Evolutionary conservation across 1,140 invertebrate species (phyloP).

Genomic region (Luehdorfia chinensis): DNA sequence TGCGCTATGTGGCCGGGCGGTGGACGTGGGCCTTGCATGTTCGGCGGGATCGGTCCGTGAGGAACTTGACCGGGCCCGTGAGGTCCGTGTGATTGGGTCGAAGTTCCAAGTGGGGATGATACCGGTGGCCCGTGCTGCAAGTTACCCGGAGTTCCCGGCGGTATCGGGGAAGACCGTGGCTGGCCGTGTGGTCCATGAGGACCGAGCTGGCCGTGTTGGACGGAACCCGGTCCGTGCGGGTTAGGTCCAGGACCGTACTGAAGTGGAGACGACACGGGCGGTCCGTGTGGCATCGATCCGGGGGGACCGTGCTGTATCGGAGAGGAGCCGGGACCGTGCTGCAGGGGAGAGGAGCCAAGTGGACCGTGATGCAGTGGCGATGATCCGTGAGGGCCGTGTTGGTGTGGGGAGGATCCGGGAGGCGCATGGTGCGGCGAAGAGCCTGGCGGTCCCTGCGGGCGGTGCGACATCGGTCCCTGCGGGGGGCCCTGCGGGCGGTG

Average conservation of each 20-base stretch:
- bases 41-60: constrained; percentile 14
- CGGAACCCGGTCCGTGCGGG: constrained; percentile 12
- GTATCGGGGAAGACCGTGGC: background rate
- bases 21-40: constrained; percentile 2
- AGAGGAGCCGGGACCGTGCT: constrained; percentile 16
- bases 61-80: constrained; percentile 7
- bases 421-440: constrained; percentile 1
- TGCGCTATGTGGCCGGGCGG: background rate
- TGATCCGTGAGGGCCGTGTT: constrained; percentile 3
- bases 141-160: constrained; percentile 10
- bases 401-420: background rate
- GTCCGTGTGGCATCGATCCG: constrained; percentile 22
- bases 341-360: constrained; percentile 4
- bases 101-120: constrained; percentile 18
- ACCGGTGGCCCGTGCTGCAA: constrained; percentile 23
- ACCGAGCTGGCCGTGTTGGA: constrained; percentile 9
- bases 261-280: constrained; percentile 25
- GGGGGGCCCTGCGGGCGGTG: too few relatives aligned
- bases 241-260: constrained; percentile 16
- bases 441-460: constrained; percentile 34
- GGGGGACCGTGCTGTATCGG: constrained; percentile 14
- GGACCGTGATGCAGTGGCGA: constrained; percentile 21
- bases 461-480: constrained; percentile 9
- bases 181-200: constrained; percentile 1
- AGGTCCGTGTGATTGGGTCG: constrained; percentile 13